Evolutionary conservation across 2,113 vertebrate species (phyloP).

Genomic region (Bufo gargarizans): DNA sequence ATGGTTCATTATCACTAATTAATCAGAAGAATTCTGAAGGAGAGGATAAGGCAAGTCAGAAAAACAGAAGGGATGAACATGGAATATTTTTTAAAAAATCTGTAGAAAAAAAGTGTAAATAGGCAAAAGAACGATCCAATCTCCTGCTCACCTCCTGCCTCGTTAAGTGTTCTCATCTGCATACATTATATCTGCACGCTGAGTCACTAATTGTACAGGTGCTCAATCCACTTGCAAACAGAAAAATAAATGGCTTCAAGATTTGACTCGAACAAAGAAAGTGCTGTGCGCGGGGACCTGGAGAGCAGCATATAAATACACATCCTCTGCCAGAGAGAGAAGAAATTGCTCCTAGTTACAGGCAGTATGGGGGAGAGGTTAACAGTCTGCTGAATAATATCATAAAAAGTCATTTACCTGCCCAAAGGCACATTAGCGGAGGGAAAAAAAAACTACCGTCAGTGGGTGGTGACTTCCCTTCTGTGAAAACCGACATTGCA

Average conservation of each 20-base stretch:
- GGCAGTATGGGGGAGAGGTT: background rate
- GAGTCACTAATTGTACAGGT: slow-evolving; percentile 53
- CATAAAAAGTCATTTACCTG: background rate
- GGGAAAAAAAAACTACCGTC: background rate
- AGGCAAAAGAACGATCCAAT: background rate
- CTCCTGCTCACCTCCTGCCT: slow-evolving; percentile 24
- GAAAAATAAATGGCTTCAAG: background rate
- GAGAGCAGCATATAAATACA: background rate
- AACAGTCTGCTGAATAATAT: background rate
- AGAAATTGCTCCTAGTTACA: background rate
- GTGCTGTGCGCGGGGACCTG: background rate
- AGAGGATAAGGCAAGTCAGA: background rate
- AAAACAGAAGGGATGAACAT: background rate
- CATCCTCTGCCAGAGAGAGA: background rate
- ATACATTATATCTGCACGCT: slow-evolving; percentile 34
- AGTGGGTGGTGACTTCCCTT: background rate
- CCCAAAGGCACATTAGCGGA: no score
- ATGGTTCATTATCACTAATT: background rate
- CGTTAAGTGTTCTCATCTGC: slow-evolving; percentile 43
- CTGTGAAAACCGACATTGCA: background rate
- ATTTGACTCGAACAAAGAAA: slow-evolving; percentile 21
- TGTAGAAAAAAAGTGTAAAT: background rate
- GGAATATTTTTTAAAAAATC: background rate
- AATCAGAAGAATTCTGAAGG: background rate
- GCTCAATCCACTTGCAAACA: slow-evolving; percentile 4